A percentile compares a stretch with the other conserved stretches of the same genome.
These are phyloP conservation scores for Homalodisca vitripennis DNA, from an alignment of 1,140 invertebrate genomes.

Conservation along the genomic window DNA sequence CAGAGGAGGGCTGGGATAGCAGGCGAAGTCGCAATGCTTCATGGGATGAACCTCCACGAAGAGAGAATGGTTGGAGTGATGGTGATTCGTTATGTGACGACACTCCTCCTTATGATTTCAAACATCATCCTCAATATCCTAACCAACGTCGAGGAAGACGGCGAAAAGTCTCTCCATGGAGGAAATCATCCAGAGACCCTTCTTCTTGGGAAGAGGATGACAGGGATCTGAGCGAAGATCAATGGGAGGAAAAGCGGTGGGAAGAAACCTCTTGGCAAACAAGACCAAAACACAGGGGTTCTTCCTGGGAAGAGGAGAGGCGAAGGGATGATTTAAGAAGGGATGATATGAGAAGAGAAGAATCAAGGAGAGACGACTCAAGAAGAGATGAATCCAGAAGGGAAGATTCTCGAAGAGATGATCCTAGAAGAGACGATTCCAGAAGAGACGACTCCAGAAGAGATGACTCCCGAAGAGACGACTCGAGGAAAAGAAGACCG, in stretches of 20 bases:
- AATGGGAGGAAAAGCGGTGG: slow-evolving; percentile 38
- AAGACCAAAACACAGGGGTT: slow-evolving; percentile 36
- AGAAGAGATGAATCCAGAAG: slow-evolving; percentile 42
- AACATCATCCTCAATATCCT: slow-evolving; percentile 33
- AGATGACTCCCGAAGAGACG: slow-evolving; percentile 48
- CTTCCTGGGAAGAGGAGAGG: slow-evolving; percentile 41
- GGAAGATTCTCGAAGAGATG: slow-evolving; percentile 44
- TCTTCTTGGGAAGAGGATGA: slow-evolving; percentile 70
- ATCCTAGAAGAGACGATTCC: slow-evolving; percentile 42
- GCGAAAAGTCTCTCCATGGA: slow-evolving; percentile 40
- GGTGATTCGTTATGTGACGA: slow-evolving; percentile 46
- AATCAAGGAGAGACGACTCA: slow-evolving; percentile 48
- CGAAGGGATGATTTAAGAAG: slow-evolving; percentile 45
- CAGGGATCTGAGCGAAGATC: slow-evolving; percentile 39
- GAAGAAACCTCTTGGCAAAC: slow-evolving; percentile 35
- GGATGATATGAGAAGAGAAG: slow-evolving; percentile 31
- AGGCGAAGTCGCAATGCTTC: slow-evolving; percentile 38
- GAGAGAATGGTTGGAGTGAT: slow-evolving; percentile 47
- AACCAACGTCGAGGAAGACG: slow-evolving; percentile 37
- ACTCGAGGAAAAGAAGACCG: slow-evolving; percentile 42
- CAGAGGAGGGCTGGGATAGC: slow-evolving; percentile 43
- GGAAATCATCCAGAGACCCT: slow-evolving; percentile 59
- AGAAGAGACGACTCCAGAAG: slow-evolving; percentile 44
- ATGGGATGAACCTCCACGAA: slow-evolving; percentile 41
- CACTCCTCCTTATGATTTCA: slow-evolving; percentile 34